Conservation (phyloP, 2,113 vertebrate genomes). For the Pachypanchax playfairii region DNA sequence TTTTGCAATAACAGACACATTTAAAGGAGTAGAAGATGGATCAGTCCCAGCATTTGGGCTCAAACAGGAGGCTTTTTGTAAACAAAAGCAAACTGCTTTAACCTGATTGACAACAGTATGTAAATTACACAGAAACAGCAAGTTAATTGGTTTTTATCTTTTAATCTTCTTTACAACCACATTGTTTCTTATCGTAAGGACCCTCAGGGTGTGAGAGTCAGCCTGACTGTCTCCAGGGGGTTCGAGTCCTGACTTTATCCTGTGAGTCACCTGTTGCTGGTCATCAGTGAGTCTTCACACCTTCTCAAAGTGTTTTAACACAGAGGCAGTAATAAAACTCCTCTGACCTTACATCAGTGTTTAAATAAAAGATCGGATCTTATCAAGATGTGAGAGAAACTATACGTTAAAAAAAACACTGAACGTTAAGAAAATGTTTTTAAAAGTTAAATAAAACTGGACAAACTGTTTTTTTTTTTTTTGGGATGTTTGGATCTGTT, state of each 20-base stretch:
- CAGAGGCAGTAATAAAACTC: slow-evolving; percentile 1
- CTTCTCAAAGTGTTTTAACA: slow-evolving; percentile 13
- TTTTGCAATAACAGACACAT: too few relatives aligned
- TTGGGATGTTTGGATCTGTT: too few relatives aligned
- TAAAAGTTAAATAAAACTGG: too few relatives aligned
- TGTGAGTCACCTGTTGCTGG: slow-evolving; percentile 11
- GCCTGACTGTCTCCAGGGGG: slow-evolving; percentile 18
- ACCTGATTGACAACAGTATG: slow-evolving; percentile 43
- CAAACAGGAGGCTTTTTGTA: slow-evolving; percentile 20
- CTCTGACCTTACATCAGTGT: too few relatives aligned
- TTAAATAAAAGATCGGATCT: too few relatives aligned
- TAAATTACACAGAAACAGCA: slow-evolving; percentile 42
- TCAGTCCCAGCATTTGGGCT: slow-evolving; percentile 13
- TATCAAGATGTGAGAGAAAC: too few relatives aligned
- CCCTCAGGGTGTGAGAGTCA: slow-evolving; percentile 57
- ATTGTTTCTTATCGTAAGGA: slow-evolving; percentile 42
- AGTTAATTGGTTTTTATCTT: slow-evolving; percentile 52
- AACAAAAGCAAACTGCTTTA: slow-evolving; percentile 57
- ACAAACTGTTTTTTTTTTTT: too few relatives aligned
- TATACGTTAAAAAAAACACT: too few relatives aligned
- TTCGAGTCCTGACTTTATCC: slow-evolving; percentile 41
- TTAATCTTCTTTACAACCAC: slow-evolving; percentile 37
- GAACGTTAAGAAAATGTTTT: too few relatives aligned
- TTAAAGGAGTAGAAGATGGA: slow-evolving; percentile 36
- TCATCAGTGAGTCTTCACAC: slow-evolving; percentile 31